phyloP scores from a whole-genome alignment of 2,113 vertebrate genomes.

The Meles meles region DNA sequence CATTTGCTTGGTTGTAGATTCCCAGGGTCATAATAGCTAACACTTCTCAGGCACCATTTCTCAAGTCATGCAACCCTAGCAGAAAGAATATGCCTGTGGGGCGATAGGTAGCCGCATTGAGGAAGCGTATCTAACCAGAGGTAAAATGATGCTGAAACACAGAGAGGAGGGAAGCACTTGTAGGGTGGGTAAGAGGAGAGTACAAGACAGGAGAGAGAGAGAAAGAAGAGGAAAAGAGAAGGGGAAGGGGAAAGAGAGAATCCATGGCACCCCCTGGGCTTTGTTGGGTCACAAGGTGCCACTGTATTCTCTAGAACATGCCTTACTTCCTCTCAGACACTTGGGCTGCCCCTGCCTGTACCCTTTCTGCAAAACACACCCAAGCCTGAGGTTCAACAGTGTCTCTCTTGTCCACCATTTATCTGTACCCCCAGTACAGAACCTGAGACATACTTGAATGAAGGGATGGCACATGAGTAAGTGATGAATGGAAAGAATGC shows the following conservation, averaged over 20 bases:
- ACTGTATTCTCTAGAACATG: not conserved
- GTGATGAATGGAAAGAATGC: not conserved
- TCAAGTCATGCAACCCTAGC: not conserved
- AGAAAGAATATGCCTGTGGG: not conserved
- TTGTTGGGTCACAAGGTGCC: not conserved
- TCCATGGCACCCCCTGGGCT: not conserved
- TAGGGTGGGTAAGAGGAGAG: not conserved
- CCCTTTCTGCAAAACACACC: not conserved
- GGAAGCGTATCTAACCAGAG: not conserved
- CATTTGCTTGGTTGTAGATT: not conserved
- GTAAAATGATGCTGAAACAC: not conserved
- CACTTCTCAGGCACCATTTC: not conserved
- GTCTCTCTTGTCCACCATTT: not conserved
- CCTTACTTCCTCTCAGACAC: accelerated
- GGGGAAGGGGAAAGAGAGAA: not conserved
- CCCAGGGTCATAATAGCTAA: not conserved
- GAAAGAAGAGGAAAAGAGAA: not conserved
- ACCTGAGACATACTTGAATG: not conserved
- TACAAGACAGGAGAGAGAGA: not conserved
- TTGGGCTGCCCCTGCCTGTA: not conserved
- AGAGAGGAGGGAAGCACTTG: not conserved
- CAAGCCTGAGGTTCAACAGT: not conserved
- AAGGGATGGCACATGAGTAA: not conserved
- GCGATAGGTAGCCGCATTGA: not conserved
- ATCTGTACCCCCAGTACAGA: not conserved